These are phyloP conservation scores for Agrotis segetum DNA, from an alignment of 2,888 invertebrate genomes.

Conservation along the genomic window DNA sequence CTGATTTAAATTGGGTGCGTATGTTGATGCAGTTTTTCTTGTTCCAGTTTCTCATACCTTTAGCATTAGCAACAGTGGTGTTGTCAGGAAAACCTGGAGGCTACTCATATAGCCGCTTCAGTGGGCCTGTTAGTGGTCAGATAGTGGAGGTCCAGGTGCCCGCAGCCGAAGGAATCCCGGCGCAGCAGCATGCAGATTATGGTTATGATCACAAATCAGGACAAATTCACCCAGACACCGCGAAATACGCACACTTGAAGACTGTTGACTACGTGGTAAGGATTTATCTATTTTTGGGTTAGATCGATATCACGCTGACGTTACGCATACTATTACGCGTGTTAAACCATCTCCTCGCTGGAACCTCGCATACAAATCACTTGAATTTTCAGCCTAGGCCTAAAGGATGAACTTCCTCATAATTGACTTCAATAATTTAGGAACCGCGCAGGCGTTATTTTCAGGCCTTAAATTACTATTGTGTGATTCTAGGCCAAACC, in stretches of 20 bases:
- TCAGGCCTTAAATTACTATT: background rate
- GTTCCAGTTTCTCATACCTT: conserved; percentile 75
- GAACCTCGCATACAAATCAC: no score
- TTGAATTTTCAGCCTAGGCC: no score
- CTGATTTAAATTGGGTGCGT: background rate
- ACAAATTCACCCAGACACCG: conserved; percentile 86
- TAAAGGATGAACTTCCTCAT: background rate
- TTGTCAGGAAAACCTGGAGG: conserved; percentile 86
- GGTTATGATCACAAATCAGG: conserved; percentile 88
- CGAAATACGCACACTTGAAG: conserved; percentile 89
- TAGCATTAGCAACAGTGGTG: conserved; percentile 75
- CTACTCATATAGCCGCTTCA: conserved; percentile 93
- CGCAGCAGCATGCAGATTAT: conserved; percentile 88
- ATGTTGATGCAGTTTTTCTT: background rate
- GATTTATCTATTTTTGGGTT: conserved; percentile 4
- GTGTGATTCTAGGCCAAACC: conserved; percentile 92
- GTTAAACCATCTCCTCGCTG: no score
- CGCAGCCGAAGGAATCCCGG: conserved; percentile 82
- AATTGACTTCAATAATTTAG: background rate
- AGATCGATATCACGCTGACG: no score
- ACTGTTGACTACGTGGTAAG: conserved; percentile 92
- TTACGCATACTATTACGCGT: no score
- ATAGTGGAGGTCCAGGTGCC: conserved; percentile 91
- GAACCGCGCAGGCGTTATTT: no score
- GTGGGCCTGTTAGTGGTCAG: conserved; percentile 94